Base-by-base conservation (phyloP, 2,888 invertebrate species). In the Drosophila nigricruria region DNA sequence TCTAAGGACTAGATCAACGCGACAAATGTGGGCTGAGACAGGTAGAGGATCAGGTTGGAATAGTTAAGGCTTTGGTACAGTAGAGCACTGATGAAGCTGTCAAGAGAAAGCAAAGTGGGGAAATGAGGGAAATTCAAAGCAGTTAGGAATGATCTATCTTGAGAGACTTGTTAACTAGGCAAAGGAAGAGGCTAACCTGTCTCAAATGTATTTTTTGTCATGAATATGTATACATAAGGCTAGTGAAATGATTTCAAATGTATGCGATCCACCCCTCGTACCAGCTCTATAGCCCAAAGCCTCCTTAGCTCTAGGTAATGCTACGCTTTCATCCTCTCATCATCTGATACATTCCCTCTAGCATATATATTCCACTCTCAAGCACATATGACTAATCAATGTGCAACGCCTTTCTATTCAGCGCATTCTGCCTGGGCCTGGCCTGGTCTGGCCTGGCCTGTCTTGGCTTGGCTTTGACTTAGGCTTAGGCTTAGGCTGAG, bases 361-460 rank as follows among this genome's bases (percentile, higher is more conserved):
- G 70, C 77, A 59, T 20, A 43, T 20, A 43, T 32, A 32, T 40
- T n/a, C 38, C 30, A 40, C 42, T 40, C 38, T 23, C 16, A 45
- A 20, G 34, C 34, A 62, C 59, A 70, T 81, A 79, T 90, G 83
- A 88, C 87, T 84, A 91, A 91, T 91, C 87, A 84, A 91, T 85
- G 66, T 58, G 76, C 73, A 79, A 90, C 88, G 90, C 80, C 88
- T 89, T 76, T 75, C 76, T 75, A 62, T 70, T 58, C 57, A 54
- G 57, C 53, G 61, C 53, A 67, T 75, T 75, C 74, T 69, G 70
- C 64, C 56, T 67, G 59, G 58, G 70, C 62, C 67, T 49, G 25
- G 52, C 18, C 38, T 25, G 43, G 23, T 1, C 16, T 36, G 36
- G 16, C 36, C 0, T 16, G 36, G 36, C 36, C 0, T 16, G 36